Base-by-base conservation (phyloP, 2,113 vertebrate species). In the Nibea albiflora region DNA sequence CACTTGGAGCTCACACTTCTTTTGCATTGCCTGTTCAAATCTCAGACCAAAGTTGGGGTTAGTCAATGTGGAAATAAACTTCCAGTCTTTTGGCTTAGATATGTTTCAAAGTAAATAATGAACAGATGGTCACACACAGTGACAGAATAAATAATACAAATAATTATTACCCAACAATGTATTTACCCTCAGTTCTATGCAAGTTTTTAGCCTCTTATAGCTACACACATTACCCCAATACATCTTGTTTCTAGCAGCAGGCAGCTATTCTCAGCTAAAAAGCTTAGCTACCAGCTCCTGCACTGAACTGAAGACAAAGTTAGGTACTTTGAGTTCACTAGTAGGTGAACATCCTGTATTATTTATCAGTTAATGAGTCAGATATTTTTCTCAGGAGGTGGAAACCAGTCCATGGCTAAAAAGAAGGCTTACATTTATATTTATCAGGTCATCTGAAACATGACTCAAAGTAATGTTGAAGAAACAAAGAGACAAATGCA, bases 21-120 rank as follows among this genome's bases (percentile, higher is more conserved):
- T 66, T 60, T 52, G 53, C 52, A 28, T 78, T 75, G 66, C 68
- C 81, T 81, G 76, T 69, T 89, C 42, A 75, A 66, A 84, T 77
- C 72, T 68, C 11, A 14, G 28, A 60, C 17, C 53, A 66, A 20
- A 26, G 7, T 28, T 28, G 10, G 12, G 20, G 22, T 58, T n/a
- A 53, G 31, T 22, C 50, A 57, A 6, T 11, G 19, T 70, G n/a
- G 24, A 60, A 5, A 47, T 24, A 24, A 3, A 46, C 3, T 39
- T 68, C 52, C 8, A 28, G 8, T 60, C 50, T 28, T 67, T 68
- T 52, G 8, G 9, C 20, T 26, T 11, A 9, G 44, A 53, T 63
- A n/a, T 52, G 12, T 35, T 35, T 44, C 12, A 47, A 63, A 19
- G 9, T 47, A 68, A 77, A 76, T 9, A 35, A 5, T 66, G 9